Evolutionary conservation across 2,797 vertebrate species (phyloP), one percentile per base, ranked within the genome.

Genomic region (Chloroceryle inda): DNA sequence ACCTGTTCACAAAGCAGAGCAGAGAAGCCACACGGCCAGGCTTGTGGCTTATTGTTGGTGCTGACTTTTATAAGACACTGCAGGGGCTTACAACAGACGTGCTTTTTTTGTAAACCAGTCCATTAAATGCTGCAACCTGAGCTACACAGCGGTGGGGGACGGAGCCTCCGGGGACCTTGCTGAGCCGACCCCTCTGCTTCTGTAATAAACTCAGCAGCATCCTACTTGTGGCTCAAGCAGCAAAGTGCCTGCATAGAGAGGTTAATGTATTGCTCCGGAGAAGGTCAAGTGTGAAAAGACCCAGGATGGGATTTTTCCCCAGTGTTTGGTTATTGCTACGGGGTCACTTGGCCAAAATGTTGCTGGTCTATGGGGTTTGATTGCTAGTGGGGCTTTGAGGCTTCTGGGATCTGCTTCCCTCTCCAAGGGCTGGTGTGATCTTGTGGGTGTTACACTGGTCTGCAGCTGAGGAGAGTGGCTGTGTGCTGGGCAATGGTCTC

Each of bases 61-160:
- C 75, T 96, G 93, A 22, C 58, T 96, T 96, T 96, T 95, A 96
- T 85, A 90, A 96, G 93, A 50, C 69, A 29, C 76, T 23, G 26
- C 1, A 85, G 88, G 85, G 89, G 85, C 63, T 95, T 18, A 19
- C 84, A 85, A 3, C 82, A 89, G 90, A 19, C 15, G 0, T 74
- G 92, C 49, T 74, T 91, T 94, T 52, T 94, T 52, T 92, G 87
- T 88, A 80, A 93, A 52, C 61, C 85, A 92, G 93, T 95, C 94
- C 93, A 88, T 97, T 96, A 97, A 97, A 75, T 66, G n/a, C 14
- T 3, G 18, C 88, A 24, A 68, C 61, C 42, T 11, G 56, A 77
- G 92, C 89, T 76, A 29, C 91, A 45, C 29, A 42, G 91, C 1
- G 0, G 62, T 6, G 0, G 53, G 89, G 91, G 81, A 67, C 1